Evolutionary conservation across 2,888 invertebrate species (phyloP).

Genomic region (Metopia argyrocephala): DNA sequence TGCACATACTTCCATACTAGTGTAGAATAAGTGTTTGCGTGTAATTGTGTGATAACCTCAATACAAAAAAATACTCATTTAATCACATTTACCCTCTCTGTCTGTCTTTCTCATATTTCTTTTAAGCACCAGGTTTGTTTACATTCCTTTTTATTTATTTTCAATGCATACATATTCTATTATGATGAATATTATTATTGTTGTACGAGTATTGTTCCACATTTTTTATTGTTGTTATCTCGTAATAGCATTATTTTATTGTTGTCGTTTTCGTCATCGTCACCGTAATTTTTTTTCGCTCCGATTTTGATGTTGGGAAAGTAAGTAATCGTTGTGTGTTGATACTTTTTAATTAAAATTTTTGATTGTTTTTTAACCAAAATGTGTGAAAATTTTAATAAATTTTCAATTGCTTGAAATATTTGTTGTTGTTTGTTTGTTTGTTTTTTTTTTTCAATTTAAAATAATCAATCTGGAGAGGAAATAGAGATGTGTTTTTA

Average conservation of each 20-base stretch:
- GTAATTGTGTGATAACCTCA: too few relatives aligned
- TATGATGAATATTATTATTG: not conserved
- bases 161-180: not conserved
- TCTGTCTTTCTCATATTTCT: not conserved
- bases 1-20: too few relatives aligned
- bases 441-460: not conserved
- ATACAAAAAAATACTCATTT: too few relatives aligned
- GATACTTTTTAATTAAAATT: conserved; percentile 59
- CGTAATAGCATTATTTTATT: conserved; percentile 4
- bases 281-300: conserved; percentile 23
- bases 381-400: conserved; percentile 17
- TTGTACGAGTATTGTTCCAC: not conserved
- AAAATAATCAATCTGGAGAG: conserved; percentile 2
- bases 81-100: not conserved
- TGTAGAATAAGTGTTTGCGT: too few relatives aligned
- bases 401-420: conserved; percentile 26
- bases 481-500: too few relatives aligned
- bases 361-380: conserved; percentile 16
- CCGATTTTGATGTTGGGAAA: not conserved
- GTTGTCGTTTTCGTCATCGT: not conserved
- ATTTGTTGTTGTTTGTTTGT: not conserved
- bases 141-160: not conserved
- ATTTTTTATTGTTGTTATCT: conserved; percentile 6
- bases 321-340: conserved; percentile 38
- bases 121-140: too few relatives aligned